Evolutionary conservation across 2,888 invertebrate species (phyloP).

Genomic region (Stomorhina lunata): DNA sequence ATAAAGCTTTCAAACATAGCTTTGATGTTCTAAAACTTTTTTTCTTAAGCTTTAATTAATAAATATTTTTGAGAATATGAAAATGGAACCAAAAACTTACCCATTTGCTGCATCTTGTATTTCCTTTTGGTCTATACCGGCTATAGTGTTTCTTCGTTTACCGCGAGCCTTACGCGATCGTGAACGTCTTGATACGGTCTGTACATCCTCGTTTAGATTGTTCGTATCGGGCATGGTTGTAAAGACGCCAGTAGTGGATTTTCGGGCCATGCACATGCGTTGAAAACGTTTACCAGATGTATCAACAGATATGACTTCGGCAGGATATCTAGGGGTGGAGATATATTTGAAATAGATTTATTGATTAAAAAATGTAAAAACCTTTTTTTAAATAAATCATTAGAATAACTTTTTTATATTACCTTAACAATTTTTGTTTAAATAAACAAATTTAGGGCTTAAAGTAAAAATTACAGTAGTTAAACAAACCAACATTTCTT

Average conservation of each 20-base stretch:
- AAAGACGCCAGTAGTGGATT: slow-evolving; percentile 83
- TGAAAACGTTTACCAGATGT: slow-evolving; percentile 93
- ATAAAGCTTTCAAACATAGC: too few species aligned
- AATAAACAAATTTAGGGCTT: slow-evolving; percentile 28
- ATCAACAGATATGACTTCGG: slow-evolving; percentile 93
- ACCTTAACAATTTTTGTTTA: slow-evolving; percentile 13
- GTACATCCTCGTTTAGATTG: slow-evolving; percentile 81
- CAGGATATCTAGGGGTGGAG: slow-evolving; percentile 85
- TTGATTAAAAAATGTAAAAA: too few species aligned
- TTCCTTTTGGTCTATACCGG: slow-evolving; percentile 94
- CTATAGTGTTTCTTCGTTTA: slow-evolving; percentile 93
- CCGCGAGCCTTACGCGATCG: slow-evolving; percentile 88
- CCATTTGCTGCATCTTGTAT: slow-evolving; percentile 91
- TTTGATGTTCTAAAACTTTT: too few species aligned
- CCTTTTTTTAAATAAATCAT: too few species aligned
- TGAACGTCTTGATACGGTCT: slow-evolving; percentile 86
- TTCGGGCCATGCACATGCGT: slow-evolving; percentile 91
- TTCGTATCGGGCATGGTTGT: slow-evolving; percentile 75
- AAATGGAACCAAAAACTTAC: slow-evolving; percentile 81
- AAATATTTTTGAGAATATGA: not conserved
- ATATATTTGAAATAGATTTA: too few species aligned
- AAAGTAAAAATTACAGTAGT: slow-evolving; percentile 58
- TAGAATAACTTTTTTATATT: not conserved
- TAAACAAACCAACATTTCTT: slow-evolving; percentile 55
- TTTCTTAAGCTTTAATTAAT: not conserved